Evolutionary conservation across 2,888 invertebrate species (phyloP).

Genomic region (Cheiracanthium punctorium): DNA sequence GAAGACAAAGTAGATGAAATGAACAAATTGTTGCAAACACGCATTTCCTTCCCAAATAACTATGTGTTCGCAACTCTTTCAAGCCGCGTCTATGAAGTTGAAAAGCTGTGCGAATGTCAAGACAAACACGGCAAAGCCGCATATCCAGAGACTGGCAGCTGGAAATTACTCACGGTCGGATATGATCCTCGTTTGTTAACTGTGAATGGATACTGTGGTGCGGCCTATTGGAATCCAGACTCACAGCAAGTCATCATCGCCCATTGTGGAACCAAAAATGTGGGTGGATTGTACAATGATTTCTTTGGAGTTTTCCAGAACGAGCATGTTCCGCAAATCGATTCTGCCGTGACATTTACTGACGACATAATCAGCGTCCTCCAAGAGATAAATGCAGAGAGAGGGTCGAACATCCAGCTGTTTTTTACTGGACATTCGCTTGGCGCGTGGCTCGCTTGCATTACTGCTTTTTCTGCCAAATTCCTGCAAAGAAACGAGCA

Average conservation of each 20-base stretch:
- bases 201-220: background rate
- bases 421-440: constrained; percentile 21
- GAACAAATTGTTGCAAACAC: background rate
- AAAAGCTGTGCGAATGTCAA: background rate
- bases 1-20: background rate
- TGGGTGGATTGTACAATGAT: background rate
- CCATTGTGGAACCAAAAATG: background rate
- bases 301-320: background rate
- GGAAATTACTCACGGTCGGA: constrained; percentile 3
- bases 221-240: background rate
- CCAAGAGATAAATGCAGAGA: too few species aligned
- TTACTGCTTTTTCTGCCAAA: constrained; percentile 10
- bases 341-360: constrained; percentile 12
- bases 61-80: constrained; percentile 4
- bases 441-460: constrained; percentile 10
- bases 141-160: background rate
- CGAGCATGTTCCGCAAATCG: constrained; percentile 10
- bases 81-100: background rate
- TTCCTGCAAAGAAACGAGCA: background rate
- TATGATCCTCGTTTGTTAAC: too few species aligned
- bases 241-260: background rate
- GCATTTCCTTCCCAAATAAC: background rate
- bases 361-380: background rate
- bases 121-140: background rate
- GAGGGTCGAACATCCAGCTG: background rate